phyloP scores from a whole-genome alignment of 1,140 invertebrate species.

The Batillaria attramentaria region DNA sequence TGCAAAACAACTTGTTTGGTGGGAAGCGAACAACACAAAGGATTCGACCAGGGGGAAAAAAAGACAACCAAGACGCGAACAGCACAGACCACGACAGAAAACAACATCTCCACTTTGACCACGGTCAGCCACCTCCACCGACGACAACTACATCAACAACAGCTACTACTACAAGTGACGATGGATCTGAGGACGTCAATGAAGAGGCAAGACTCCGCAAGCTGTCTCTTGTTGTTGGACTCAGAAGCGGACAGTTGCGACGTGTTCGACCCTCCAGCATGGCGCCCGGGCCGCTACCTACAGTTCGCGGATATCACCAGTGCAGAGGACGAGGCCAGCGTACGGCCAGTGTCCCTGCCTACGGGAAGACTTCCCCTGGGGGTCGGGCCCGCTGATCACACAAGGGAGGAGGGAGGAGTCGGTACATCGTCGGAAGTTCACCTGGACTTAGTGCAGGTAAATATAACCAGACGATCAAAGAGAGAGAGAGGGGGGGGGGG shows the following conservation, averaged over 20 bases:
- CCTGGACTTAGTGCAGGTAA: too few relatives aligned
- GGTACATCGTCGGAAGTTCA: too few relatives aligned
- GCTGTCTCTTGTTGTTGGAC: neutral
- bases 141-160: neutral
- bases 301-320: conserved; percentile 28
- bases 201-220: neutral
- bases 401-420: too few relatives aligned
- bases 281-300: conserved; percentile 26
- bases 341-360: conserved; percentile 12
- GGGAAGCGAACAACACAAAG: neutral
- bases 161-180: conserved; percentile 39
- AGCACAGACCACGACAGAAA: too few relatives aligned
- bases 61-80: neutral
- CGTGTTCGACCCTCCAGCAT: conserved; percentile 29
- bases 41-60: neutral
- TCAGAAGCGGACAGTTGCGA: conserved; percentile 13
- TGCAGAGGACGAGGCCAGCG: conserved; percentile 5
- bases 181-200: neutral
- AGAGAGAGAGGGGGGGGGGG: too few relatives aligned
- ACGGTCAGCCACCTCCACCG: neutral
- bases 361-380: too few relatives aligned
- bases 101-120: too few relatives aligned
- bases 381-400: too few relatives aligned
- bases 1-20: neutral
- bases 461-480: too few relatives aligned